phyloP scores from a whole-genome alignment of 2,797 vertebrate genomes.

The Graptemys geographica region DNA sequence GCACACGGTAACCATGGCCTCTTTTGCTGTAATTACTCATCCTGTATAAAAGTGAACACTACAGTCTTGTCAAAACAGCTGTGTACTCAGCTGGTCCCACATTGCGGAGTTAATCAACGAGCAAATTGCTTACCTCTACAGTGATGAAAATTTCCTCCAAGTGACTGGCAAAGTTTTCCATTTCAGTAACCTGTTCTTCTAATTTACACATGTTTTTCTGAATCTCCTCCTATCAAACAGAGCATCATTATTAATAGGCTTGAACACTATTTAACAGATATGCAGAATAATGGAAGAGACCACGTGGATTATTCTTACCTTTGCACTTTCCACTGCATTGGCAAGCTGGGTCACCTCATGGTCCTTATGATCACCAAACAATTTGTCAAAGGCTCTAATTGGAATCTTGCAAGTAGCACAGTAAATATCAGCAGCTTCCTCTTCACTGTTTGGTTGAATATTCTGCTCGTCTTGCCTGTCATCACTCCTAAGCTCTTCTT shows the following conservation, averaged over 20 bases:
- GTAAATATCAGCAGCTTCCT: slow-evolving; percentile 74
- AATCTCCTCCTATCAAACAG: slow-evolving; percentile 82
- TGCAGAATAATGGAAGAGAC: neutral
- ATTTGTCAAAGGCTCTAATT: slow-evolving; percentile 70
- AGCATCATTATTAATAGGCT: neutral
- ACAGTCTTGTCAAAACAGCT: neutral
- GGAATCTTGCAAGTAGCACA: slow-evolving; percentile 83
- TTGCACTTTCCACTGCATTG: slow-evolving; percentile 77
- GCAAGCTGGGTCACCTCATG: slow-evolving; percentile 79
- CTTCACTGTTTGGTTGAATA: slow-evolving; percentile 67
- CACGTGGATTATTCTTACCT: slow-evolving; percentile 70
- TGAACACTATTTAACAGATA: neutral
- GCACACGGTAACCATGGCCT: neutral
- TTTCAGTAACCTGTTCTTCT: slow-evolving; percentile 90
- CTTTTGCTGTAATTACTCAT: neutral
- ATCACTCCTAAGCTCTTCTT: slow-evolving; percentile 63
- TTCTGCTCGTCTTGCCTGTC: slow-evolving; percentile 65
- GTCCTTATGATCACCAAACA: slow-evolving; percentile 72
- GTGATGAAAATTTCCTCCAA: slow-evolving; percentile 98
- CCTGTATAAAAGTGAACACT: neutral
- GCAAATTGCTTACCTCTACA: slow-evolving; percentile 87
- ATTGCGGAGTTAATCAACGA: neutral
- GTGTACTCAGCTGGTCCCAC: neutral
- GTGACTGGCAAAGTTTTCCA: slow-evolving; percentile 94
- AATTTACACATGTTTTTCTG: slow-evolving; percentile 84